Percentiles rank a stretch among this genome's conserved stretches.
These are phyloP conservation scores for Chiloscyllium punctatum DNA, from an alignment of 2,797 vertebrate genomes.

Conservation along the genomic window DNA sequence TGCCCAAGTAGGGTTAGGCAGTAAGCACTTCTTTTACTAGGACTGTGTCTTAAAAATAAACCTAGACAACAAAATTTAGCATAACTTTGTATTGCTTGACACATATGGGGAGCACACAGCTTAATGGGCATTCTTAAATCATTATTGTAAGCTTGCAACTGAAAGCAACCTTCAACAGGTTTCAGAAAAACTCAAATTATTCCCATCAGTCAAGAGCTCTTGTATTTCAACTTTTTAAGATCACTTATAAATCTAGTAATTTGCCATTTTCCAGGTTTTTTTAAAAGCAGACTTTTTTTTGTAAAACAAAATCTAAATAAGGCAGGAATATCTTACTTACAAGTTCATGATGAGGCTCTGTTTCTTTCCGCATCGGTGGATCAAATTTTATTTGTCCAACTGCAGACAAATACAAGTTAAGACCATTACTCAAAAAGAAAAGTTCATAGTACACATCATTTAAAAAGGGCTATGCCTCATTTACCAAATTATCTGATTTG, in stretches of 20 bases:
- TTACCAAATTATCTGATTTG: not conserved
- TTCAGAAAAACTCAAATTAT: not conserved
- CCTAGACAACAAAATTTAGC: not conserved
- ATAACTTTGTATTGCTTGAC: too few species aligned
- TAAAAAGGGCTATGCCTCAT: not conserved
- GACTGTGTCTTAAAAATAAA: conserved; percentile 14
- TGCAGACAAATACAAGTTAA: conserved; percentile 45
- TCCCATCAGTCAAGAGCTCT: conserved; percentile 28
- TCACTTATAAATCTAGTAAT: not conserved
- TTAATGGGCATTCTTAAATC: not conserved
- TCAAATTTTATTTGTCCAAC: conserved; percentile 97
- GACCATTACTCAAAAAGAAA: not conserved
- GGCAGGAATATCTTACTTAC: conserved; percentile 61
- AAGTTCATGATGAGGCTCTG: conserved; percentile 88
- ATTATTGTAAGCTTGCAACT: not conserved
- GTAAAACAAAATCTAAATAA: not conserved
- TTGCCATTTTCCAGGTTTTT: not conserved
- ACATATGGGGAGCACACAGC: not conserved
- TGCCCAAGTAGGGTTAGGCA: not conserved
- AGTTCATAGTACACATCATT: not conserved
- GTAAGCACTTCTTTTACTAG: not conserved
- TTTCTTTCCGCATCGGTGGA: conserved; percentile 86
- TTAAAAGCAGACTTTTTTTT: not conserved
- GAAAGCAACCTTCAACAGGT: not conserved
- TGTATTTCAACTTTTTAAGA: not conserved